These are phyloP conservation scores for Tapera naevia DNA, from an alignment of 2,797 vertebrate species.

Conservation along the genomic window DNA sequence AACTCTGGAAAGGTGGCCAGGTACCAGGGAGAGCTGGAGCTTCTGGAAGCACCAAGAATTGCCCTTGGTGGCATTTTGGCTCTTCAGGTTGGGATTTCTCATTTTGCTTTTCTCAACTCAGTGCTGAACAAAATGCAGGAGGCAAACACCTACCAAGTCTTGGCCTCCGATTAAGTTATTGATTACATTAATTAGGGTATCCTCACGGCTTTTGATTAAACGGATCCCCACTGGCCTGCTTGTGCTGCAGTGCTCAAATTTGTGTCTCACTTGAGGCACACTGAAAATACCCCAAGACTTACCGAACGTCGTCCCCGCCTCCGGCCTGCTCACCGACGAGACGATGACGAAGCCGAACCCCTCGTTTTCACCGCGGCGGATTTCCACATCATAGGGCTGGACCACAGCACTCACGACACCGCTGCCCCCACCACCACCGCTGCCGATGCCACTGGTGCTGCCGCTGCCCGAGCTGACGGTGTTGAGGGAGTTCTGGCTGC, in stretches of 20 bases:
- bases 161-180: not conserved
- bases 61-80: not conserved
- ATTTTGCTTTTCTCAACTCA: not conserved
- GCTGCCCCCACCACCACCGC: conserved; percentile 85
- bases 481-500: conserved; percentile 97
- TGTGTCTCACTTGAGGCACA: fast-evolving
- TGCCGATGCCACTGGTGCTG: conserved; percentile 95
- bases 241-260: not conserved
- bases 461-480: conserved; percentile 97
- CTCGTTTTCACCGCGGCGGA: conserved; percentile 93
- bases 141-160: not conserved
- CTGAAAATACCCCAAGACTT: conserved; percentile 46
- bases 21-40: not conserved
- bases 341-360: conserved; percentile 98
- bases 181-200: not conserved
- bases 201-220: not conserved
- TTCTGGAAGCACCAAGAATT: not conserved
- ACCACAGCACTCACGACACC: conserved; percentile 75
- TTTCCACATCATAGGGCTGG: conserved; percentile 96
- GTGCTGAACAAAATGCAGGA: not conserved
- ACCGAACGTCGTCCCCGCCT: conserved; percentile 96
- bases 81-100: not conserved
- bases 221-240: not conserved
- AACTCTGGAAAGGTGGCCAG: not conserved
- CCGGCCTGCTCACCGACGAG: conserved; percentile 94